phyloP scores from a whole-genome alignment of 2,888 invertebrate species.

The Drosophila macrothrix region DNA sequence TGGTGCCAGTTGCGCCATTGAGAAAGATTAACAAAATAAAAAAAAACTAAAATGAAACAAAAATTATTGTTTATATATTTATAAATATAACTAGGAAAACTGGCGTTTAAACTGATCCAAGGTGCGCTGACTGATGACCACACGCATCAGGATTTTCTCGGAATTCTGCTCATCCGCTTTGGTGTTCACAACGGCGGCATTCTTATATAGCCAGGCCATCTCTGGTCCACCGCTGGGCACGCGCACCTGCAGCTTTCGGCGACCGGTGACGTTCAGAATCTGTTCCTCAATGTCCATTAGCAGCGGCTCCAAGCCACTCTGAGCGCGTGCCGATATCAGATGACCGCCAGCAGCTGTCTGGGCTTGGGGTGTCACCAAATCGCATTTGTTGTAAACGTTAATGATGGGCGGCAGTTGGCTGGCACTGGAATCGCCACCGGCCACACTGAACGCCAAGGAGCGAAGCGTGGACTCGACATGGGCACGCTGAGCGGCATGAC shows the following conservation, averaged over 20 bases:
- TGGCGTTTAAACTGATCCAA: conserved; percentile 87
- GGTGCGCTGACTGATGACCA: conserved; percentile 86
- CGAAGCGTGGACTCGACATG: conserved; percentile 89
- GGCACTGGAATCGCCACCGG: conserved; percentile 41
- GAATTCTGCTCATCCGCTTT: conserved; percentile 86
- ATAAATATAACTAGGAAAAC: conserved; percentile 67
- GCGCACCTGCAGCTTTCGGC: conserved; percentile 86
- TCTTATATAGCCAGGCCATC: conserved; percentile 88
- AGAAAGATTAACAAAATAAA: conserved; percentile 14
- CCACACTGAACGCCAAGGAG: conserved; percentile 85
- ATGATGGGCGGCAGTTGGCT: conserved; percentile 86
- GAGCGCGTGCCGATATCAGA: conserved; percentile 86
- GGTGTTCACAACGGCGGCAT: conserved; percentile 87
- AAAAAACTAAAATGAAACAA: not conserved
- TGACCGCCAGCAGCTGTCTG: conserved; percentile 35
- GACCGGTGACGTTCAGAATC: conserved; percentile 86
- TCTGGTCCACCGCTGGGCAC: conserved; percentile 87
- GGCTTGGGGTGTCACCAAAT: conserved; percentile 83
- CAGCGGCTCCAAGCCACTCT: conserved; percentile 83
- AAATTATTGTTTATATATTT: not conserved
- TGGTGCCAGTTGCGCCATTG: conserved; percentile 61
- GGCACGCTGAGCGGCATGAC: conserved; percentile 88
- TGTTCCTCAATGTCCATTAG: conserved; percentile 81
- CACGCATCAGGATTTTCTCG: conserved; percentile 87
- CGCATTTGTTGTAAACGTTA: conserved; percentile 91